Percentiles rank a stretch among this genome's conserved stretches.
These are phyloP conservation scores for Protaetia brevitarsis DNA, from an alignment of 1,140 invertebrate genomes.

Conservation along the genomic window DNA sequence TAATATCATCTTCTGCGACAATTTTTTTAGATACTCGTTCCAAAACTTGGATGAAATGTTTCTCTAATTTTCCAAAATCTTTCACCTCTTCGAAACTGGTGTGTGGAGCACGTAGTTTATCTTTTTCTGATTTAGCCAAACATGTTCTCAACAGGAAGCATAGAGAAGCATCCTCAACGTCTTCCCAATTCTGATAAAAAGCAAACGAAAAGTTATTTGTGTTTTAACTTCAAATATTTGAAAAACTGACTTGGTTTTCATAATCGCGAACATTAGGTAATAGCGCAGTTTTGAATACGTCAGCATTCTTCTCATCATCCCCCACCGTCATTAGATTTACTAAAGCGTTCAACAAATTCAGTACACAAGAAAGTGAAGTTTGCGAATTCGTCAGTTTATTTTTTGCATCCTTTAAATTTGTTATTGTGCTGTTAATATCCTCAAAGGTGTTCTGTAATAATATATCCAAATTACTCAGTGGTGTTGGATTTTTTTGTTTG, in stretches of 20 bases:
- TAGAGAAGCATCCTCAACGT: slow-evolving; percentile 54
- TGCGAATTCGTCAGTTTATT: slow-evolving; percentile 41
- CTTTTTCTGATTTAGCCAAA: slow-evolving; percentile 52
- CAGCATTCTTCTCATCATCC: slow-evolving; percentile 33
- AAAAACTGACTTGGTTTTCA: slow-evolving; percentile 43
- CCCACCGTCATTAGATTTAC: slow-evolving; percentile 44
- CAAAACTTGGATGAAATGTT: slow-evolving; percentile 56
- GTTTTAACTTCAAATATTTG: background rate
- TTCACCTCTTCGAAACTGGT: slow-evolving; percentile 51
- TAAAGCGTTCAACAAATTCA: slow-evolving; percentile 41
- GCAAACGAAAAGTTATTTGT: slow-evolving; percentile 20
- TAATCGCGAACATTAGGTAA: slow-evolving; percentile 38
- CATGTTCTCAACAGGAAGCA: slow-evolving; percentile 55
- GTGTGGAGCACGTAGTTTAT: slow-evolving; percentile 48
- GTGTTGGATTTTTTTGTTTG: slow-evolving; percentile 70
- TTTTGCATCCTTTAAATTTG: slow-evolving; percentile 50
- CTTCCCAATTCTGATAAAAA: slow-evolving; percentile 58
- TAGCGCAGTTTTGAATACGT: slow-evolving; percentile 39
- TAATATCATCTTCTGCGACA: background rate
- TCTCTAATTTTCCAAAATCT: slow-evolving; percentile 58
- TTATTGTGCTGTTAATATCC: slow-evolving; percentile 55
- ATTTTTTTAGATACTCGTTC: slow-evolving; percentile 44
- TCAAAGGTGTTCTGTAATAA: slow-evolving; percentile 69
- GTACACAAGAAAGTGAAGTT: slow-evolving; percentile 38
- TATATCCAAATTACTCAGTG: slow-evolving; percentile 67